phyloP scores from a whole-genome alignment of 2,113 vertebrate genomes.

The Cromileptes altivelis region DNA sequence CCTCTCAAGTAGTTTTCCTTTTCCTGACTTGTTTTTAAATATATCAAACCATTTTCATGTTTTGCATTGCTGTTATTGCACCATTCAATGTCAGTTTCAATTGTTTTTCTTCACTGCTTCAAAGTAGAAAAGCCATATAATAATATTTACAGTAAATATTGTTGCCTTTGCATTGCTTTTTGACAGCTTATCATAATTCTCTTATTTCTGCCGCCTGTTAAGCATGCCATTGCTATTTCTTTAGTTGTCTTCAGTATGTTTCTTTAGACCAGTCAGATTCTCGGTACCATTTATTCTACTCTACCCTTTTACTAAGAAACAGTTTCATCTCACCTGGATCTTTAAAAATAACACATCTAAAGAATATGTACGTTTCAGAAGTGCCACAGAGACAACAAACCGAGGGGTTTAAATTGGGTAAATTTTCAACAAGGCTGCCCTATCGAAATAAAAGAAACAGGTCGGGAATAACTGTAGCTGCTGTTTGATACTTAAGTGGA shows the following conservation, averaged over 20 bases:
- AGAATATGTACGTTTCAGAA: conserved; percentile 12
- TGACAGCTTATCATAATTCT: no score
- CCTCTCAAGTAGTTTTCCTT: no score
- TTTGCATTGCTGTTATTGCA: no score
- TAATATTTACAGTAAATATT: no score
- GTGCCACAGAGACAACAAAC: neutral
- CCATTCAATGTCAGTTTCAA: no score
- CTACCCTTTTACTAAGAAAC: conserved; percentile 29
- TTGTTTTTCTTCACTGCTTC: no score
- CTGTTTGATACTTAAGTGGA: conserved; percentile 40
- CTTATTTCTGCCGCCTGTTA: no score
- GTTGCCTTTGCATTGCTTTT: no score
- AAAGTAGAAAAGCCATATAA: no score
- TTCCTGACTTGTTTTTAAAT: no score
- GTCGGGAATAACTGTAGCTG: conserved; percentile 28
- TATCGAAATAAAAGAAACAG: conserved; percentile 22
- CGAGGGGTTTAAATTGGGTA: conserved; percentile 35
- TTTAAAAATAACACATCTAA: neutral
- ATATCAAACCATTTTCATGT: no score
- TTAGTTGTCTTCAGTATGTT: neutral
- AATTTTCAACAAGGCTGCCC: conserved; percentile 43
- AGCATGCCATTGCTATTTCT: neutral
- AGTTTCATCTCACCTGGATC: conserved; percentile 26
- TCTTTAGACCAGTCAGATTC: neutral
- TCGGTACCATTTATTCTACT: neutral